Evolutionary conservation across 2,797 vertebrate species (phyloP), one percentile per base, ranked within the genome.

Genomic region (Gastrophryne carolinensis): DNA sequence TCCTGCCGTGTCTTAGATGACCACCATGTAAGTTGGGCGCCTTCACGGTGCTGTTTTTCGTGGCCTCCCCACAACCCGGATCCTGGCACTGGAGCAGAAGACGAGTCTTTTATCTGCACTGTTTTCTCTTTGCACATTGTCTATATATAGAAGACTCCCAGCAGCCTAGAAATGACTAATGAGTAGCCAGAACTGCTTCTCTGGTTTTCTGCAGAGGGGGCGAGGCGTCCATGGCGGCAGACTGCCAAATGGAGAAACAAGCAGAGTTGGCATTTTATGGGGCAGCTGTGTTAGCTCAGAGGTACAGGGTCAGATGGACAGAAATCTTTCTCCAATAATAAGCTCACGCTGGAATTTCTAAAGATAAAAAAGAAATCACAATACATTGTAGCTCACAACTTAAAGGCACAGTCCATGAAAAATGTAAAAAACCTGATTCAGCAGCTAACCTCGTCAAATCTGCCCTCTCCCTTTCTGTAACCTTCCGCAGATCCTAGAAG

Each of bases 281-380:
- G 19, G 10, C 57, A 24, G 80, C 78, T 69, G 62, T 60, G 34
- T 70, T 74, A 58, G 21, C 63, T 67, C 49, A 83, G 49, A 44
- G 49, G 41, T 68, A 26, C 49, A 84, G 81, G 75, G 53, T 80
- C 75, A 81, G 32, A 13, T 66, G 11, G 77, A 57, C 24, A 70
- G 11, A 61, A 54, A 2, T 0, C 29, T 17, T 72, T 73, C 19
- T 67, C 75, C 49, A 79, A 4, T 75, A 82, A 73, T 12, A 52
- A 79, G 66, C 34, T 74, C 26, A 7, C 39, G 41, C 50, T 61
- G 47, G 57, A 70, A 70, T 70, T 50, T 41, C 19, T 30, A 41
- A 30, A 63, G 24, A 63, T 72, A 53, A 53, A 62, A 61, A 30
- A 58, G 11, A 63, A 27, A 52, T 27, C 47, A 53, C 13, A 35